Evolutionary conservation across 1,140 invertebrate genomes (phyloP).

Genomic region (Papilio helenus): DNA sequence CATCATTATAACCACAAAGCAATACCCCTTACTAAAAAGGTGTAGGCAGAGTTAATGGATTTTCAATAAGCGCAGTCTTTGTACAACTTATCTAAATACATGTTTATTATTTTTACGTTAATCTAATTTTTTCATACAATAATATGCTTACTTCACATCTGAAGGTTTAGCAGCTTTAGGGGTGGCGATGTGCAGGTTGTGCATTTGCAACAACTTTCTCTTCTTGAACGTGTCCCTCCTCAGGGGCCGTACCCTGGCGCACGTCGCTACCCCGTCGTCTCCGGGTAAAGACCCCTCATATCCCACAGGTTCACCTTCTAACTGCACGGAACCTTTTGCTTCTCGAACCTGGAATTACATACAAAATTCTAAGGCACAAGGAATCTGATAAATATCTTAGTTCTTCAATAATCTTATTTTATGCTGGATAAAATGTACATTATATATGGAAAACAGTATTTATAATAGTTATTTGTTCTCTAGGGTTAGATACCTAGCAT

Average conservation of each 20-base stretch:
- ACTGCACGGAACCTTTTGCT: constrained; percentile 70
- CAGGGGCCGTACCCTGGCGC: constrained; percentile 65
- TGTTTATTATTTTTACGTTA: background rate
- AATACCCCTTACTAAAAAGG: too few relatives aligned
- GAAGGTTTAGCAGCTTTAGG: constrained; percentile 88
- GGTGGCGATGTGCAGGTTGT: constrained; percentile 88
- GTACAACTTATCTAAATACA: background rate
- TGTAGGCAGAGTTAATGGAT: background rate
- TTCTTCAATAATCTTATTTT: too few relatives aligned
- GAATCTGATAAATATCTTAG: too few relatives aligned
- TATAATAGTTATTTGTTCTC: too few relatives aligned
- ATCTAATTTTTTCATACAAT: background rate
- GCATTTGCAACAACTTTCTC: constrained; percentile 88
- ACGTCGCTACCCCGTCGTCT: constrained; percentile 56
- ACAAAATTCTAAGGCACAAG: too few relatives aligned
- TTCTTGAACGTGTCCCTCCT: constrained; percentile 87
- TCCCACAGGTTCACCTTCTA: constrained; percentile 82
- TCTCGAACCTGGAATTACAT: constrained; percentile 65
- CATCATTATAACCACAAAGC: background rate
- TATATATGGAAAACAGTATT: too few relatives aligned
- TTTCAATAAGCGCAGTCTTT: background rate
- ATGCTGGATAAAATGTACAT: too few relatives aligned
- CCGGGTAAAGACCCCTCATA: constrained; percentile 86
- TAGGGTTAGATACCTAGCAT: too few relatives aligned
- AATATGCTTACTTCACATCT: constrained; percentile 70